Conservation (phyloP, 2,113 vertebrate species). For the Cairina moschata region DNA sequence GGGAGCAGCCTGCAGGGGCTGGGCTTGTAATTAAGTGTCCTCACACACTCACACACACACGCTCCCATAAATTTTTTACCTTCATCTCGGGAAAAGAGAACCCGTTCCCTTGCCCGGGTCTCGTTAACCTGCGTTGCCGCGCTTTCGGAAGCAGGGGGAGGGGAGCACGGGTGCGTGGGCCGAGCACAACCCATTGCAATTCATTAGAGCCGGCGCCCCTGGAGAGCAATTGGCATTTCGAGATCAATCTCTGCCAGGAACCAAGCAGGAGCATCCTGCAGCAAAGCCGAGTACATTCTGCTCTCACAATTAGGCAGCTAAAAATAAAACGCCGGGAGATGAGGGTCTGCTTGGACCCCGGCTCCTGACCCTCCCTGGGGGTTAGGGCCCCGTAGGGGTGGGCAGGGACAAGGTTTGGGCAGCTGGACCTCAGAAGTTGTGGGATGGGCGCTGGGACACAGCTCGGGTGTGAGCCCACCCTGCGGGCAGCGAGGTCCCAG, state of each 20-base stretch:
- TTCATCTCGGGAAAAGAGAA: neutral
- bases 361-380: neutral
- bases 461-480: too few species aligned
- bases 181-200: neutral
- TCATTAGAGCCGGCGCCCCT: conserved; percentile 48
- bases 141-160: neutral
- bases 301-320: conserved; percentile 55
- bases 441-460: neutral
- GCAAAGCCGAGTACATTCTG: conserved; percentile 55
- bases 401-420: neutral
- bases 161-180: neutral
- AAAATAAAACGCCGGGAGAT: conserved; percentile 41
- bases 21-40: neutral
- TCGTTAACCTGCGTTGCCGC: neutral
- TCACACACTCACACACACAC: neutral
- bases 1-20: neutral
- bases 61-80: neutral
- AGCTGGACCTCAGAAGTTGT: too few species aligned
- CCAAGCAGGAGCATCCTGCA: conserved; percentile 50
- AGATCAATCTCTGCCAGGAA: conserved; percentile 70
- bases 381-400: neutral
- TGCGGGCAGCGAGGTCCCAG: too few species aligned
- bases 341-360: neutral
- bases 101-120: neutral
- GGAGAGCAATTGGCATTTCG: conserved; percentile 71